These are phyloP conservation scores for Podilymbus podiceps DNA, from an alignment of 2,113 vertebrate genomes.

Conservation along the genomic window DNA sequence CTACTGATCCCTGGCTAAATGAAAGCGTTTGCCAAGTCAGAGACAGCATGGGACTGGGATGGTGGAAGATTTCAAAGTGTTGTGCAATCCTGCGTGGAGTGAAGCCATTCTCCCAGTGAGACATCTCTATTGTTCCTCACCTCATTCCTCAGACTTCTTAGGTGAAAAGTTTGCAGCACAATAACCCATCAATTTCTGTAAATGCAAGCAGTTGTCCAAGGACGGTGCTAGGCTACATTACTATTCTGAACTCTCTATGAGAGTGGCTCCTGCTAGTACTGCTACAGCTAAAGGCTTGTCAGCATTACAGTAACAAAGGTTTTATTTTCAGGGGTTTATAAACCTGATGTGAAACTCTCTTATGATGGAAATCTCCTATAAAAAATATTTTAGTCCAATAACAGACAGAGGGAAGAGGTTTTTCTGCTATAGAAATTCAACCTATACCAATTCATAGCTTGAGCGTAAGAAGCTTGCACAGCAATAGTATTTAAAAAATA, in stretches of 20 bases:
- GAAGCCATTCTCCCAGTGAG: conserved; percentile 42
- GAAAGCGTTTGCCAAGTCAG: conserved; percentile 56
- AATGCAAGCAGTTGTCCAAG: conserved; percentile 50
- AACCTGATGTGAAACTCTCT: background rate
- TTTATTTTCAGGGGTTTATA: conserved; percentile 17
- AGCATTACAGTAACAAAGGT: background rate
- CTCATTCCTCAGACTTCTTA: conserved; percentile 32
- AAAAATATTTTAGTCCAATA: background rate
- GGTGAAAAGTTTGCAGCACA: conserved; percentile 60
- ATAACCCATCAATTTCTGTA: conserved; percentile 59
- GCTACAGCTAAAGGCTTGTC: background rate
- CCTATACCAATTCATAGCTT: background rate
- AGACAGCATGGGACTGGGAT: conserved; percentile 64
- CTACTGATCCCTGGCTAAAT: conserved; percentile 74
- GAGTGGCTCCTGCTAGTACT: background rate
- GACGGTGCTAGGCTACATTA: background rate
- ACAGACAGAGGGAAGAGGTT: background rate
- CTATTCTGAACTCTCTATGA: background rate
- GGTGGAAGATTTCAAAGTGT: conserved; percentile 67
- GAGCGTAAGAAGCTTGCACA: background rate
- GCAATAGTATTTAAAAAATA: background rate
- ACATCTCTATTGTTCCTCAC: conserved; percentile 57
- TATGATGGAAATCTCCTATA: background rate
- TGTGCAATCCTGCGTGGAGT: conserved; percentile 28
- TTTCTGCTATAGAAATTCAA: background rate